These are phyloP conservation scores for Polypedilum pembai DNA, from an alignment of 1,140 invertebrate genomes.

Conservation along the genomic window DNA sequence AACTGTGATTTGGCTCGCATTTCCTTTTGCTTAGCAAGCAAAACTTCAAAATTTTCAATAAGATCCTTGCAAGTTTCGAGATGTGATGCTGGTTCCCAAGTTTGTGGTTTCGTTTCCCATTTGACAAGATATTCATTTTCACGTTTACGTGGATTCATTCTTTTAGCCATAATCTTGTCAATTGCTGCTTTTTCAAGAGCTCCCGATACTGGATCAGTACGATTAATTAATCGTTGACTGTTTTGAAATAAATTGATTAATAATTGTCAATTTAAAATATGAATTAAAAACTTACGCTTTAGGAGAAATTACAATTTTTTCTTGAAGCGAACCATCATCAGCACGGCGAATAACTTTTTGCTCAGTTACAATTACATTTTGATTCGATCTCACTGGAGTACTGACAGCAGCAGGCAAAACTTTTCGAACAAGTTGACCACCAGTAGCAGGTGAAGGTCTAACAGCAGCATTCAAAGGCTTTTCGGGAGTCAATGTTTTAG, in stretches of 20 bases:
- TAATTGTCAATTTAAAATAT: neutral
- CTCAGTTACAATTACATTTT: neutral
- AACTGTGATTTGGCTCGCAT: slow-evolving; percentile 50
- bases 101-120: slow-evolving; percentile 69
- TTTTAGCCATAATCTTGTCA: slow-evolving; percentile 71
- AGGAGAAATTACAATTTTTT: neutral
- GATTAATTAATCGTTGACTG: slow-evolving; percentile 36
- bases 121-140: slow-evolving; percentile 72
- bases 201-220: slow-evolving; percentile 40
- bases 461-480: slow-evolving; percentile 35
- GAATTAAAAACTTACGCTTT: neutral
- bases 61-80: slow-evolving; percentile 64
- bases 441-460: slow-evolving; percentile 28
- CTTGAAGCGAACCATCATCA: neutral
- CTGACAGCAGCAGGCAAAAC: slow-evolving; percentile 29
- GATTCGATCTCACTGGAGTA: neutral
- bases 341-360: slow-evolving; percentile 16
- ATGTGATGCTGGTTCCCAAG: slow-evolving; percentile 69
- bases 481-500: slow-evolving; percentile 39
- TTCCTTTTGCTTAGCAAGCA: slow-evolving; percentile 64
- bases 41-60: slow-evolving; percentile 70
- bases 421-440: slow-evolving; percentile 6
- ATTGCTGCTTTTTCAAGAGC: slow-evolving; percentile 44
- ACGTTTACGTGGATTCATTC: slow-evolving; percentile 67
- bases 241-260: neutral